Base-by-base conservation (phyloP, 2,113 vertebrate genomes). In the Oncorhynchus masou region DNA sequence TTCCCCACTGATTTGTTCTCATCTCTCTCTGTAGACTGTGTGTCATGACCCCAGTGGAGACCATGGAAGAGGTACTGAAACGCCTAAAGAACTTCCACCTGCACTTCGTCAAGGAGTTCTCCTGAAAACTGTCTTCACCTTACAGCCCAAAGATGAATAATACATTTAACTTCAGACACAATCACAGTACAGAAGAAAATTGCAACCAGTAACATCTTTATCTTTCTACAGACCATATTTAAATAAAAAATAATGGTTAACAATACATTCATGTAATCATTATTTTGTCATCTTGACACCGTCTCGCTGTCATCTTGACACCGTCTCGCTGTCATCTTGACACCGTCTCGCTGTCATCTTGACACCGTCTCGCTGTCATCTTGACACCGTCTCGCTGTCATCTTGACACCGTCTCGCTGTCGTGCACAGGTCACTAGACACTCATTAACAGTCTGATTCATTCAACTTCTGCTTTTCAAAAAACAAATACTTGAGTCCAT, bases 51-150 rank as follows among this genome's bases (percentile, higher is more conserved):
- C 0, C 68, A 2, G 20, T 22, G 15, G 78, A 89, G 0, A n/a
- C 20, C 0, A 85, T 88, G 79, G 84, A 90, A 34, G 85, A 92
- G 27, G 4, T 85, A 16, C 83, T 94, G 75, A 81, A 65, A 57
- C 82, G 87, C 12, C 76, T 94, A 66, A 70, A 51, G 20, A 48
- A 19, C 29, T 94, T 94, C 72, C 92, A 94, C 49, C 77, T 22
- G 16, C 68, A 84, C 19, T 93, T 94, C 66, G 86, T 92, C 79
- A 79, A 81, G 9, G 86, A 89, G 3, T 91, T 91, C 57, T 90
- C 86, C 29, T 91, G 78, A 88, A 73, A 24, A 59, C 20, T 73
- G 78, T 48, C 12, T 71, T 48, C 0, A 57, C 0, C 27, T 51
- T 31, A 68, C 20, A 34, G 7, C 29, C n/a, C 59, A 62, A 62